Evolutionary conservation across 2,797 vertebrate species (phyloP).

Genomic region (Falco berigora): DNA sequence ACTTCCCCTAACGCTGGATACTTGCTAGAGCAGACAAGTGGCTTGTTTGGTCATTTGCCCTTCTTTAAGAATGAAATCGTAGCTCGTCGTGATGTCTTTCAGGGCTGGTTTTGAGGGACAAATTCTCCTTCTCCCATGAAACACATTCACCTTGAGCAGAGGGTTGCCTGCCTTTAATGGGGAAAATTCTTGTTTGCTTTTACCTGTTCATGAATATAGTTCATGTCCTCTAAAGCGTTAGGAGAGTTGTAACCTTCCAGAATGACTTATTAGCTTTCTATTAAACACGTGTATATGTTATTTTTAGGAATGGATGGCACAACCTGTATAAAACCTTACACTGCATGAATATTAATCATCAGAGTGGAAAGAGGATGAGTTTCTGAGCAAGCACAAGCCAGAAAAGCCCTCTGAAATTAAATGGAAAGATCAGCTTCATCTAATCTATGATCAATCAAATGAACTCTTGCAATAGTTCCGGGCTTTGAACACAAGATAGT

Average conservation of each 20-base stretch:
- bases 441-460: neutral
- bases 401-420: neutral
- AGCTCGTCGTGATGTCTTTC: neutral
- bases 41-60: slow-evolving; percentile 11
- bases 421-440: neutral
- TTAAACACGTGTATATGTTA: neutral
- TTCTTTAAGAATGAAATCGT: neutral
- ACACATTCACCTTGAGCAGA: neutral
- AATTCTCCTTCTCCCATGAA: neutral
- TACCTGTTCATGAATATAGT: neutral
- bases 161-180: neutral
- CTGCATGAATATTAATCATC: neutral
- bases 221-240: neutral
- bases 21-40: slow-evolving; percentile 14
- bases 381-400: neutral
- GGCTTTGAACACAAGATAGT: neutral
- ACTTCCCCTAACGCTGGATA: slow-evolving; percentile 22
- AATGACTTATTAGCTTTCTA: neutral
- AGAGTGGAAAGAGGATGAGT: neutral
- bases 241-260: neutral
- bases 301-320: neutral
- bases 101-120: neutral
- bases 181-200: neutral
- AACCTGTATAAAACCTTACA: neutral
- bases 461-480: neutral